Evolutionary conservation across 2,888 invertebrate species (phyloP), one percentile per base, ranked within the genome.

Genomic region (Tetheella fluctuosa): DNA sequence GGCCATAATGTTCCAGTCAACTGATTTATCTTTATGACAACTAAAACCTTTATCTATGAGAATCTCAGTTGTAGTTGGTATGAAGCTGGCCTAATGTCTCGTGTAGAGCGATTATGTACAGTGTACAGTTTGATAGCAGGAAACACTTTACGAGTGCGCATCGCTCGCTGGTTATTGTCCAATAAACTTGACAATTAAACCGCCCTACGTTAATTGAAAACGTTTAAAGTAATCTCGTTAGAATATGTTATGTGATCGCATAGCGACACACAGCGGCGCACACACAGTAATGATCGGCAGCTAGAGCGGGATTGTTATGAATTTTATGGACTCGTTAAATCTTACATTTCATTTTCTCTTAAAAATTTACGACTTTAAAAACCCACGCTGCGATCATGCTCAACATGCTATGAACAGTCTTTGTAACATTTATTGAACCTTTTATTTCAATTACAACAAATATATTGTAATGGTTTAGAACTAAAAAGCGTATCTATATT

Each of bases 121-220:
- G 6, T 15, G 3, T 37, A 34, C 34, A 34, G 39, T 39, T 39
- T 39, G 39, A 39, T n/a, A 39, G 39, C n/a, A n/a, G 39, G 39
- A 39, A n/a, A 39, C 39, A 39, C 6, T 39, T 39, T 39, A 39
- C 39, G 39, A 39, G 39, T 39, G 39, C 39, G 39, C 39, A 39
- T 39, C 39, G 39, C 39, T 39, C 39, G 39, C 39, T n/a, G n/a
- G 39, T 39, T 39, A 39, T n/a, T 39, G 17, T 48, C 48, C 48
- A 48, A 48, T 48, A 48, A 48, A 48, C 48, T 48, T 48, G 48
- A 48, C 48, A 20, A 48, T 48, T 48, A 48, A 48, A 48, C 7
- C 48, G 48, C 48, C 48, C 48, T 20, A 8, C 48, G 48, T 48
- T 48, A 48, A 48, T 48, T 48, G 48, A 48, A 48, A 48, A 48